Percentiles rank a stretch among this genome's conserved stretches.
Evolutionary conservation across 2,888 invertebrate species (phyloP).

Genomic region (Tachina grossa): DNA sequence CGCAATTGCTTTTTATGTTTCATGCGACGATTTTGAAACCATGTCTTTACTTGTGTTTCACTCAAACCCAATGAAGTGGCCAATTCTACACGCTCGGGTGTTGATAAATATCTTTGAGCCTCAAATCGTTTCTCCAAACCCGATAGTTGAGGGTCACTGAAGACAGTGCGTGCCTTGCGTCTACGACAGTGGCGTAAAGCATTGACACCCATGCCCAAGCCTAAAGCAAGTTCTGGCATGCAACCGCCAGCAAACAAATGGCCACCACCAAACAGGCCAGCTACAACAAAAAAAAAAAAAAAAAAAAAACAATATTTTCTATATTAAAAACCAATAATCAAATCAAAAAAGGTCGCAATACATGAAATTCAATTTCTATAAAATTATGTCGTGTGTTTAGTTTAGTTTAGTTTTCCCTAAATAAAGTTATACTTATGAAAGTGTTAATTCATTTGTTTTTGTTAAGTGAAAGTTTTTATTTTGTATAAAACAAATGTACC

Average conservation of each 20-base stretch:
- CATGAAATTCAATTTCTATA: conserved; percentile 16
- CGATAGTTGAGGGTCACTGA: conserved; percentile 90
- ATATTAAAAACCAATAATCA: conserved; percentile 37
- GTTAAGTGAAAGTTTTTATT: conserved; percentile 6
- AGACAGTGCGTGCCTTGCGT: conserved; percentile 97
- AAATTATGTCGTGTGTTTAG: not conserved
- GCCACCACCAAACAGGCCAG: conserved; percentile 82
- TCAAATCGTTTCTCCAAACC: conserved; percentile 98
- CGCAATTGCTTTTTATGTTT: conserved; percentile 95
- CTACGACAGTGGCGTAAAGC: conserved; percentile 96
- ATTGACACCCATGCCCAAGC: conserved; percentile 83
- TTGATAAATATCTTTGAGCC: conserved; percentile 96
- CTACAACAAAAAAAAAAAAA: conserved; percentile 59
- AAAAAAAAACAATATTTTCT: conserved; percentile 10
- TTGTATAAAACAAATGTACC: conserved; percentile 82
- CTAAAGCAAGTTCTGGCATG: conserved; percentile 82
- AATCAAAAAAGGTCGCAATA: conserved; percentile 41
- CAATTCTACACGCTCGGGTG: conserved; percentile 97
- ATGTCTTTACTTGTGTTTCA: conserved; percentile 98
- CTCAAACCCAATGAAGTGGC: conserved; percentile 96
- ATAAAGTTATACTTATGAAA: not conserved
- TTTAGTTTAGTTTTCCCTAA: conserved; percentile 44
- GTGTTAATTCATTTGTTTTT: conserved; percentile 58
- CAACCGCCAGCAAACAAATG: conserved; percentile 81
- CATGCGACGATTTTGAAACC: conserved; percentile 99